A percentile compares a stretch with the other conserved stretches of the same genome.
phyloP scores from a whole-genome alignment of 2,888 invertebrate species.

The Ecliptopera silaceata region DNA sequence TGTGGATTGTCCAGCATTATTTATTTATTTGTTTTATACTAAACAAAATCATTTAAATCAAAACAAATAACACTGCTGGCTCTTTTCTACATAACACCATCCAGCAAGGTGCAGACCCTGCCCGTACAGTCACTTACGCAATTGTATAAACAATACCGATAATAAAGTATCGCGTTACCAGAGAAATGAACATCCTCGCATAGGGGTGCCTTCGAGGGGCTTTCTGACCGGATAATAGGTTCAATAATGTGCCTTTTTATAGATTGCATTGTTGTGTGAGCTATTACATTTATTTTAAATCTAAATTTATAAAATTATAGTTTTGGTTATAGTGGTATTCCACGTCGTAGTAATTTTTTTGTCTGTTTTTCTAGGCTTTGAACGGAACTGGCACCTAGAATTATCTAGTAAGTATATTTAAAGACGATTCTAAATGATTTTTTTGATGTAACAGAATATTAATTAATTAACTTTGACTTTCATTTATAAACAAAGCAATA shows the following conservation, averaged over 20 bases:
- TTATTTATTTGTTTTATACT: neutral
- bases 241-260: slow-evolving; percentile 31
- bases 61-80: slow-evolving; percentile 21
- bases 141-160: slow-evolving; percentile 79
- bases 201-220: slow-evolving; percentile 44
- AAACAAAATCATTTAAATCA: neutral
- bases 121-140: slow-evolving; percentile 77
- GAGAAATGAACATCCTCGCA: slow-evolving; percentile 63
- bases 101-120: slow-evolving; percentile 64
- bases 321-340: no score
- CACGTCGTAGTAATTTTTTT: no score
- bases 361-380: no score
- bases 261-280: slow-evolving; percentile 6
- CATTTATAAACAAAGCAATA: no score
- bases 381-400: no score
- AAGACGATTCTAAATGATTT: no score
- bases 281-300: slow-evolving; percentile 9
- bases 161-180: slow-evolving; percentile 79
- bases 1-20: no score
- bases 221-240: slow-evolving; percentile 27
- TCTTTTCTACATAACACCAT: slow-evolving; percentile 40
- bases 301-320: no score
- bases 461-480: no score
- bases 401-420: no score
- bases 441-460: no score